Evolutionary conservation across 2,888 invertebrate genomes (phyloP).

Genomic region (Hipparchia sbordonii): DNA sequence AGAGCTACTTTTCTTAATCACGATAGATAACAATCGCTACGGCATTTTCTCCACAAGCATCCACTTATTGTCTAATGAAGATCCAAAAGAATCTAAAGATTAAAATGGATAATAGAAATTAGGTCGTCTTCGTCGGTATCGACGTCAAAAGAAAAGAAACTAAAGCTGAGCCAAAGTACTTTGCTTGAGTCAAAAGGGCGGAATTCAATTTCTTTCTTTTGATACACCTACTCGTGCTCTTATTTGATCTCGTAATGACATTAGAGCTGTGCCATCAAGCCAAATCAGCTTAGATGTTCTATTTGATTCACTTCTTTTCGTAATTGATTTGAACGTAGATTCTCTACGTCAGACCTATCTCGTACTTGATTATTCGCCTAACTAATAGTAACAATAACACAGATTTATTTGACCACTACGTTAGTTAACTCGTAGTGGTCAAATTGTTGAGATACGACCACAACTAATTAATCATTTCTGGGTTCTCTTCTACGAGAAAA

Average conservation of each 20-base stretch:
- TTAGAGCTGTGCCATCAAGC: neutral
- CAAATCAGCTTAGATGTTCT: neutral
- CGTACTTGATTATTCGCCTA: too few relatives aligned
- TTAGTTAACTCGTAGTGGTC: too few relatives aligned
- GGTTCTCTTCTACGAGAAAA: too few relatives aligned
- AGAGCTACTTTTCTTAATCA: neutral
- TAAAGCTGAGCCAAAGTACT: neutral
- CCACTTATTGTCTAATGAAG: neutral
- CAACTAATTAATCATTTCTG: too few relatives aligned
- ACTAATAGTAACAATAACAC: too few relatives aligned
- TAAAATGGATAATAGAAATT: slow-evolving; percentile 4
- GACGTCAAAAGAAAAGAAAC: neutral
- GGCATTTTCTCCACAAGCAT: neutral
- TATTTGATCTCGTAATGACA: slow-evolving; percentile 8
- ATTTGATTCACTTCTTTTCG: neutral
- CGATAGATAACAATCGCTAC: neutral
- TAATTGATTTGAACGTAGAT: neutral
- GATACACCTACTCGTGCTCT: neutral
- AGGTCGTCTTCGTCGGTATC: slow-evolving; percentile 10
- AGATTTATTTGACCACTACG: too few relatives aligned
- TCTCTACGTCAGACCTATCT: too few relatives aligned
- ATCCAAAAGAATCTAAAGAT: slow-evolving; percentile 2
- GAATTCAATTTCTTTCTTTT: slow-evolving; percentile 8
- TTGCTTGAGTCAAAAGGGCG: slow-evolving; percentile 9
- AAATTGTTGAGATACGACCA: too few relatives aligned